phyloP scores from a whole-genome alignment of 2,797 vertebrate species.

The Eleutherodactylus coqui region DNA sequence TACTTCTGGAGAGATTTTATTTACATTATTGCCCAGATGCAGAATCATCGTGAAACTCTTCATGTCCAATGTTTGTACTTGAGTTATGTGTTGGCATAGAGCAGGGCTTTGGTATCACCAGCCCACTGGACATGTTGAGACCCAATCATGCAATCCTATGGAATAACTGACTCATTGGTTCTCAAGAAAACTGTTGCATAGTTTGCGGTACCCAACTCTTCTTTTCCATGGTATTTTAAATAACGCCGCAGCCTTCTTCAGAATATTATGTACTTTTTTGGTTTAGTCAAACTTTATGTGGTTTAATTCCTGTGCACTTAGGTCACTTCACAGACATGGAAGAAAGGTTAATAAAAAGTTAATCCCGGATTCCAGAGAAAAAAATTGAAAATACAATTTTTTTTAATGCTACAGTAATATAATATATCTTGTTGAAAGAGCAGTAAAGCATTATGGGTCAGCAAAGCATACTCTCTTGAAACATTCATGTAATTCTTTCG shows the following conservation, averaged over 20 bases:
- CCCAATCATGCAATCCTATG: neutral
- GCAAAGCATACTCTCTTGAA: conserved; percentile 11
- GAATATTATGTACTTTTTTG: neutral
- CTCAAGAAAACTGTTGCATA: neutral
- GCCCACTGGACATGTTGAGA: neutral
- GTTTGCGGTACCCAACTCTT: neutral
- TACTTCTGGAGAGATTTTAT: too few relatives aligned
- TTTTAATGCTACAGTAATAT: neutral
- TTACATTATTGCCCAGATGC: too few relatives aligned
- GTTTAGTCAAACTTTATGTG: neutral
- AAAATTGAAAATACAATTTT: conserved; percentile 17
- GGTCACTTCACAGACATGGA: conserved; percentile 14
- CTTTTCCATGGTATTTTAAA: neutral
- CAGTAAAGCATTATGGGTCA: conserved; percentile 26
- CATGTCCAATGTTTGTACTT: neutral
- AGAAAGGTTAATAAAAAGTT: conserved; percentile 29
- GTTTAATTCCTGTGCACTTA: conserved; percentile 17
- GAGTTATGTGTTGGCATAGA: neutral
- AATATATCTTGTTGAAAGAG: neutral
- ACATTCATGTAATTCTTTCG: neutral
- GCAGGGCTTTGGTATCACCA: neutral
- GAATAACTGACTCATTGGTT: neutral
- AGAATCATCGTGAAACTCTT: too few relatives aligned
- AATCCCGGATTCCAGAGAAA: conserved; percentile 13
- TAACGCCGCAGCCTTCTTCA: neutral